phyloP scores from a whole-genome alignment of 2,888 invertebrate species.

The Tachystola acroxantha region DNA sequence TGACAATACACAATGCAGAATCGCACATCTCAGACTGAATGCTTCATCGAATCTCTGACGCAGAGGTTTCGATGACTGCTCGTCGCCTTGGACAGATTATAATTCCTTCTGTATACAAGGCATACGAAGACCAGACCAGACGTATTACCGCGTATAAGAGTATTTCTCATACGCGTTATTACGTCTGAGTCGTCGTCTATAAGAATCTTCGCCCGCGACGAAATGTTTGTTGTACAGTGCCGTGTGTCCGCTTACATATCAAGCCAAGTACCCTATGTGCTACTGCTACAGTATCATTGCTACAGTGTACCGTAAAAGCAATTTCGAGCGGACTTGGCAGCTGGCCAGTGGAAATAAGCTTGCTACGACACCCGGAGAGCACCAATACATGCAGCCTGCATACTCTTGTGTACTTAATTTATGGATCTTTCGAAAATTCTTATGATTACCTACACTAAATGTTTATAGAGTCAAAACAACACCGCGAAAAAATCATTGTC shows the following conservation, averaged over 20 bases:
- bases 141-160: too few species aligned
- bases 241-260: conserved; percentile 26
- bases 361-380: conserved; percentile 56
- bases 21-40: too few species aligned
- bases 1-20: too few species aligned
- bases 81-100: too few species aligned
- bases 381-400: conserved; percentile 53
- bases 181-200: too few species aligned
- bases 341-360: conserved; percentile 71
- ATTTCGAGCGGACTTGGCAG: conserved; percentile 65
- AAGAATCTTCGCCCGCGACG: conserved; percentile 1
- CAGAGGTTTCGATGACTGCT: too few species aligned
- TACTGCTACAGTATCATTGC: conserved; percentile 58
- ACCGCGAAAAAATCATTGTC: too few species aligned
- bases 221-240: conserved; percentile 9
- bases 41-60: too few species aligned
- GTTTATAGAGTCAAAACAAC: not conserved
- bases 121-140: too few species aligned
- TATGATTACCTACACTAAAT: not conserved
- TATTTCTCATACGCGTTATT: too few species aligned
- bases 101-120: too few species aligned
- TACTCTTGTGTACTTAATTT: conserved; percentile 34
- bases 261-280: conserved; percentile 43
- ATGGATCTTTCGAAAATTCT: conserved; percentile 1
- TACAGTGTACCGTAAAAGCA: conserved; percentile 66